These are phyloP conservation scores for Leptodactylus fallax DNA, from an alignment of 2,797 vertebrate genomes.

Conservation along the genomic window DNA sequence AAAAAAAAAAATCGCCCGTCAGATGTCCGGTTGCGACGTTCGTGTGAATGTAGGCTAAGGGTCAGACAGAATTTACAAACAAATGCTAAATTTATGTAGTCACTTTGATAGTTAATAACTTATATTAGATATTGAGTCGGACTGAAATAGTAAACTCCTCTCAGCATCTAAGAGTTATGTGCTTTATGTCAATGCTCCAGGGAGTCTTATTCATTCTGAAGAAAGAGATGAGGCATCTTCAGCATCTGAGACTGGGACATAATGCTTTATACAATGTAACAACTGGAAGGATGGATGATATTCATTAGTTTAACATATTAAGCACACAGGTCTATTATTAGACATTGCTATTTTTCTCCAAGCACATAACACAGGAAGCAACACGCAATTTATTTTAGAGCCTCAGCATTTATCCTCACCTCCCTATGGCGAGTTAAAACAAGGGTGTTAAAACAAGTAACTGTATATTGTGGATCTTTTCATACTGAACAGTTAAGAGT, in stretches of 20 bases:
- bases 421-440: neutral
- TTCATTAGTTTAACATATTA: conserved; percentile 43
- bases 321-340: conserved; percentile 38
- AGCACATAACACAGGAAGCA: conserved; percentile 34
- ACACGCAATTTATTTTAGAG: conserved; percentile 9
- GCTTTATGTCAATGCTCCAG: neutral
- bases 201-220: neutral
- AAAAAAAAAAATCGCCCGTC: too few relatives aligned
- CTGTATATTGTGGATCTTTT: neutral
- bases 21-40: too few relatives aligned
- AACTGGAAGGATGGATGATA: neutral
- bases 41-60: too few relatives aligned
- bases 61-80: too few relatives aligned
- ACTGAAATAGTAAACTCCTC: neutral
- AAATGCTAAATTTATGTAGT: neutral
- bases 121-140: neutral
- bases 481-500: neutral
- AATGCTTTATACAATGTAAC: neutral
- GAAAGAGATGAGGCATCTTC: neutral
- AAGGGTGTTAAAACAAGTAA: neutral
- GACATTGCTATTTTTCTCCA: conserved; percentile 35
- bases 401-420: conserved; percentile 16
- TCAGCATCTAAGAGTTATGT: neutral
- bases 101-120: neutral
- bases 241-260: neutral